These are phyloP conservation scores for Danionella cerebrum DNA, from an alignment of 2,113 vertebrate genomes.

Conservation along the genomic window DNA sequence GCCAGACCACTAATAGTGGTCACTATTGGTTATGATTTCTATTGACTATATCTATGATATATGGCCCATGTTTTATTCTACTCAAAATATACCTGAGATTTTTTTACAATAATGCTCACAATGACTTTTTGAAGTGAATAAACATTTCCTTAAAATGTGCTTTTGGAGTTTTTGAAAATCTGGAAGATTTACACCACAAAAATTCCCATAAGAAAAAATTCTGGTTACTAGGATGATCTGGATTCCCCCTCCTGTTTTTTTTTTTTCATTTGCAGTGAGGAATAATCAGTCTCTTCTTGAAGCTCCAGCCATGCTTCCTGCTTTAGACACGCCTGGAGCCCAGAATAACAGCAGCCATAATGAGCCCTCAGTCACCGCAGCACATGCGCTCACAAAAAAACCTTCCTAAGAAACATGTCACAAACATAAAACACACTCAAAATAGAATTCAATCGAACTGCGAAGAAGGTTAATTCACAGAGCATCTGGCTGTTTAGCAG, in stretches of 20 bases:
- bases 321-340: slow-evolving; percentile 83
- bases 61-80: too few species aligned
- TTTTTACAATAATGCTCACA: too few species aligned
- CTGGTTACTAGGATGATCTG: neutral
- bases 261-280: slow-evolving; percentile 79
- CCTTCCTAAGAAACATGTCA: slow-evolving; percentile 37
- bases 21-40: too few species aligned
- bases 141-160: too few species aligned
- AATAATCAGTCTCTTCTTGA: slow-evolving; percentile 82
- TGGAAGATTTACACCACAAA: neutral
- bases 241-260: slow-evolving; percentile 14
- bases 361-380: slow-evolving; percentile 66
- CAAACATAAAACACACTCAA: slow-evolving; percentile 43
- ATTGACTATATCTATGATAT: too few species aligned
- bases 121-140: too few species aligned
- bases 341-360: slow-evolving; percentile 96
- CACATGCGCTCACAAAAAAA: slow-evolving; percentile 54
- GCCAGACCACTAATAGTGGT: too few species aligned
- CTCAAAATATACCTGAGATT: too few species aligned
- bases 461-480: slow-evolving; percentile 1
- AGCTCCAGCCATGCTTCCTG: slow-evolving; percentile 91
- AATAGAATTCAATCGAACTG: slow-evolving; percentile 11
- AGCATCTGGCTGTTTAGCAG: slow-evolving; percentile 3
- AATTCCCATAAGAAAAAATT: neutral
- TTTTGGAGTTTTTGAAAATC: too few species aligned